Base-by-base conservation (phyloP, 30 jellyfish, hydroid and myxozoan species). In the Haliclystus octoradiatus region DNA sequence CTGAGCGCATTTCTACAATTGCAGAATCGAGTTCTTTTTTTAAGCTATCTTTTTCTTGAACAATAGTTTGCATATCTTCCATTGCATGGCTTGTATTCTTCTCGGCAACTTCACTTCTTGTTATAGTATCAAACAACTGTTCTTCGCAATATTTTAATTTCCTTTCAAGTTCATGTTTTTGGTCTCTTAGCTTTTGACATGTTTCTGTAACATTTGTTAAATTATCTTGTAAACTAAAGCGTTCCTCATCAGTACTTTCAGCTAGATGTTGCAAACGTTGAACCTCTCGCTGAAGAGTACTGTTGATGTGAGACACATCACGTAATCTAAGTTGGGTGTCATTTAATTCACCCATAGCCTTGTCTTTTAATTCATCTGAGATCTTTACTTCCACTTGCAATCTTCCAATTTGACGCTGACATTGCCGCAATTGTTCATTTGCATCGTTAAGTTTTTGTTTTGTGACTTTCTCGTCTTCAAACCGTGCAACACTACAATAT, bases 281-380 rank as follows among this genome's bases (percentile, higher is more conserved):
- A 19, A 40, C 57, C 57, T 40, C 57, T 40, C 57, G 57, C 19
- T 40, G 57, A 5, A 40, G 57, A 9, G 19, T 5, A 40, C 9
- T 40, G 19, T 40, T 40, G 19, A 19, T 40, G 57, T 40, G 14
- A 40, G 57, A 40, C 19, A 50, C 25, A 15, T 71, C 85, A 28
- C 40, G 66, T 33, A 57, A 29, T 33, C 72, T 73, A 46, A 65
- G 72, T 50, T 80, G 53, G 0, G 80, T 85, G 29, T 73, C 85
- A 65, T 71, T 68, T 34, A 71, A 77, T 34, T 80, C 93, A 30
- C 49, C 81, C 0, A 78, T 78, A 13, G 66, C 80, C 19, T 80
- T 66, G 34, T 72, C 93, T 29, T 81, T 70, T 28, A 78, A 84
- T 3, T 80, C 93, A 51, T 80, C 93, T 72, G 70, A 79, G 2